Evolutionary conservation across 35 echinoderm and acorn worm genomes (phyloP), one percentile per base, ranked within the genome.

Genomic region (Lytechinus variegatus): DNA sequence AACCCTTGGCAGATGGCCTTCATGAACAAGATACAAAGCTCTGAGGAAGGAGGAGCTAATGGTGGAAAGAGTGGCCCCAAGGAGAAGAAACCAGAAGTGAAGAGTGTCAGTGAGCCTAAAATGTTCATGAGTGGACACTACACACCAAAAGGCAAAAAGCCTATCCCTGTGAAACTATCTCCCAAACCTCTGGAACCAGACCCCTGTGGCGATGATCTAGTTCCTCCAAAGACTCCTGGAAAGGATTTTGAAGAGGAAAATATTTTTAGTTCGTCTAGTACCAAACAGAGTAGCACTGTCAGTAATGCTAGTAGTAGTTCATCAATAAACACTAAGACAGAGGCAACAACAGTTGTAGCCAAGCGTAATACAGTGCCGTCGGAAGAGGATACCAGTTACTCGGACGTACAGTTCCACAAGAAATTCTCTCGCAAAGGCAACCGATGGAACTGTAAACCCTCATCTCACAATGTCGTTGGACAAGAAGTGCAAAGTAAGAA

Each of bases 391-490:
- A 93, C 92, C 4, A 57, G 55, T 13, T 93, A 93, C 28, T 24
- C 54, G 3, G 95, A 89, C 10, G 95, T 95, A 16, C 96, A 96
- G 94, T 96, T 96, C 61, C 96, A 96, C 55, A 96, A 96, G 96
- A 96, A 96, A 54, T 96, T 96, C 89, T 96, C 96, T 87, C 94
- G 96, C 12, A 96, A 96, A 57, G 96, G 95, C 53, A 94, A 94
- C 10, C 54, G 96, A 2, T 95, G 95, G 61, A 95, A 95, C 52
- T 94, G 94, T 54, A 96, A 96, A 55, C 96, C 92, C 9, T 53
- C 92, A 9, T 90, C 52, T 12, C 92, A 56, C 4, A 24, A 54
- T 54, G 53, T 93, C 12, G 16, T 54, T 57, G 9, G 29, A 5
- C 92, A 93, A 19, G 54, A 93, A 53, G 54, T 19, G 10, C 92